Base-by-base conservation (phyloP, 2,113 vertebrate genomes). In the Carassius carassius region DNA sequence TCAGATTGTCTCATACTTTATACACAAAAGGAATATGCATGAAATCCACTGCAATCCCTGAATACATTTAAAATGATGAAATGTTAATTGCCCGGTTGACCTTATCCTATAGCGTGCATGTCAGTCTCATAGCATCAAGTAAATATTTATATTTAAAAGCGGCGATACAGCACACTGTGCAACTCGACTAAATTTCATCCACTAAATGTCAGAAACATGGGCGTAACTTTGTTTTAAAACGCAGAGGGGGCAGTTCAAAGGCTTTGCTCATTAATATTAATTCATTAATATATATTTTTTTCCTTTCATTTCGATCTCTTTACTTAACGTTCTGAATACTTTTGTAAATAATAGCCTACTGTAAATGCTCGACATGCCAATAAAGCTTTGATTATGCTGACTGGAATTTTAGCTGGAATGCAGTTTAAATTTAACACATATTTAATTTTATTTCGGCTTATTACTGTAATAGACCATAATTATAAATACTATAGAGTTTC, bases 31-130 rank as follows among this genome's bases (percentile, higher is more conserved):
- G 12, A 78, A 78, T 37, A 56, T 47, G 35, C 35, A 79, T 63
- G n/a, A 79, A 79, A 63, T 44, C 19, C 54, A 78, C 32, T 14
- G 19, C 19, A 37, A 32, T 63, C 12, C 29, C 58, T 58, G 62
- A 87, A 84, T 72, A 86, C 13, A 63, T 84, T 81, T 81, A 81
- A 83, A 81, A 37, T 29, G 72, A 81, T 73, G 51, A 81, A 88
- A 85, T 86, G 86, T 85, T 89, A 83, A 87, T 86, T 87, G 86
- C 72, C 81, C 67, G 19, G 78, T 79, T 89, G 83, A 88, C 86
- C 87, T 87, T 86, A 58, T 70, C 49, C 41, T 78, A 14, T 21
- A 86, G 69, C 41, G 60, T 60, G 81, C 14, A 29, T 78, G 67
- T 62, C 58, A 25, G 73, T 25, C 32, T 14, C 47, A 83, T 81